phyloP scores from a whole-genome alignment of 2,797 vertebrate genomes.

The Etheostoma nigrum region DNA sequence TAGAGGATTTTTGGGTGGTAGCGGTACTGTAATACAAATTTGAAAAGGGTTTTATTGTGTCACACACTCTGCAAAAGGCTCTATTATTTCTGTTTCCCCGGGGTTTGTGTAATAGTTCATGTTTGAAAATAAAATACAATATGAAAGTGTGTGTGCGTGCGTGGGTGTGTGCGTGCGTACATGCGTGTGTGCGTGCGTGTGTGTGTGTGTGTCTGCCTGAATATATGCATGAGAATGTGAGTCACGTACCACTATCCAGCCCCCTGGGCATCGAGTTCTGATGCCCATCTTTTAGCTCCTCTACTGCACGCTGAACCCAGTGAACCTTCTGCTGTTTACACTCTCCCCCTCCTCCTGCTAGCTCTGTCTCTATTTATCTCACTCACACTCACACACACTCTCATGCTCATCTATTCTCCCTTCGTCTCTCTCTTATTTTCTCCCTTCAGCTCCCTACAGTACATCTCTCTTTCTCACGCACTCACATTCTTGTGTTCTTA shows the following conservation, averaged over 20 bases:
- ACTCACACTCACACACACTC: constrained; percentile 55
- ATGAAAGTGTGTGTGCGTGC: constrained; percentile 42
- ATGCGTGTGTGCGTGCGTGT: constrained; percentile 66
- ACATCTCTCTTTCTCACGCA: constrained; percentile 70
- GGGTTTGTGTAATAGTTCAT: constrained; percentile 38
- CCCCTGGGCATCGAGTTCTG: constrained; percentile 76
- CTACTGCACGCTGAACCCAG: constrained; percentile 79
- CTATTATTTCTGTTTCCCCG: constrained; percentile 46
- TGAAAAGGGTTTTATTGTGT: constrained; percentile 25
- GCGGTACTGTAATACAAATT: neutral
- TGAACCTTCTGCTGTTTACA: constrained; percentile 84
- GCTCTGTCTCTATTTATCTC: constrained; percentile 74
- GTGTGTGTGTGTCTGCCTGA: constrained; percentile 35
- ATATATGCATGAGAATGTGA: constrained; percentile 81
- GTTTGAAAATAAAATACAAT: constrained; percentile 45
- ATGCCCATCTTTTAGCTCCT: constrained; percentile 81
- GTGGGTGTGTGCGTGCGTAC: constrained; percentile 58
- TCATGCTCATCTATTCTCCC: constrained; percentile 73
- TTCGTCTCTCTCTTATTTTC: constrained; percentile 57
- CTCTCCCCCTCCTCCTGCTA: constrained; percentile 68
- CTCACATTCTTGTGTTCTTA: constrained; percentile 60
- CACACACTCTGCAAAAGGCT: constrained; percentile 23
- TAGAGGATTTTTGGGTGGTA: neutral
- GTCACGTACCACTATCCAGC: constrained; percentile 80
- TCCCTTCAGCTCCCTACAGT: constrained; percentile 68